Base-by-base conservation (phyloP, 2,113 vertebrate species). In the Cavia porcellus region DNA sequence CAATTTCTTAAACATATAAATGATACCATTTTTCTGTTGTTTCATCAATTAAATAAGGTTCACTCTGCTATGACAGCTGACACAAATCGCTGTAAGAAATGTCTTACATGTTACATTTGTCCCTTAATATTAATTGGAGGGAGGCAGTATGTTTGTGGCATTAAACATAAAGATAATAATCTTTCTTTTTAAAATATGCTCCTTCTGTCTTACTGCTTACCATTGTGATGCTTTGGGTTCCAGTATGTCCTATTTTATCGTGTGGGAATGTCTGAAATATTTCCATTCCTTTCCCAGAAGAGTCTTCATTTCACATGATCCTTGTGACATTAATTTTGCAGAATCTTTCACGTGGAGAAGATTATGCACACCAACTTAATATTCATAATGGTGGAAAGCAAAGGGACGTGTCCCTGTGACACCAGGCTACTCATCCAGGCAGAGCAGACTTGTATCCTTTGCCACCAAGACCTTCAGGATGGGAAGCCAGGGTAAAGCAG, bases 371-470 rank as follows among this genome's bases (percentile, higher is more conserved):
- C 99, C 95, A 99, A 99, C 98, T 98, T 99, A 97, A 99, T 99
- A 95, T 99, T 99, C 98, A 99, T 99, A 97, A 99, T 99, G 98
- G 99, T 99, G 57, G 99, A 99, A 97, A 99, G 99, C 97, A 99
- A 99, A 97, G 98, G 98, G 19, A 99, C 99, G 17, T 99, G 99
- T 97, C 99, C 99, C 4, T 99, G 99, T 96, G 99, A 99, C 98
- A 98, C 99, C 32, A 99, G 99, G 77, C 99, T 99, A 1, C 98
- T 99, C 86, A 99, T 99, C 98, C 99, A 99, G 97, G 99, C 99
- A 0, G 99, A 99, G 94, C 99, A 99, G 98, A 99, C 99, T 68
- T 99, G 99, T 99, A 99, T 99, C 99, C 99, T 99, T 99, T 98
- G 93, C 89, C 62, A 12, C 6, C 30, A 7, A 7, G 95, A 20